Evolutionary conservation across 2,797 vertebrate species (phyloP), one percentile per base, ranked within the genome.

Genomic region (Phalloptychus januarius): DNA sequence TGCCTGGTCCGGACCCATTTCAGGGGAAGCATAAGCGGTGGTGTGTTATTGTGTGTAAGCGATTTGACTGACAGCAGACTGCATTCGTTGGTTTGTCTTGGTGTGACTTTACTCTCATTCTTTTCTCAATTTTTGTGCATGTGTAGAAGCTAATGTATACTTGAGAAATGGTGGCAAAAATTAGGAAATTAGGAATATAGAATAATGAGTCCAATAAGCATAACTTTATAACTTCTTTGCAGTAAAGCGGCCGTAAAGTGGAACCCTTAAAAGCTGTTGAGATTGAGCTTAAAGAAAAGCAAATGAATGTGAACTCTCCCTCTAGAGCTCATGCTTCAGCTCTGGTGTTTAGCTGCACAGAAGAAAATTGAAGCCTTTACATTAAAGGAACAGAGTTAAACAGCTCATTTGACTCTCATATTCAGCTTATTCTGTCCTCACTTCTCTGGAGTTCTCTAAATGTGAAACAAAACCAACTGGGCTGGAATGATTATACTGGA

Each of bases 401-500:
- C 44, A 36, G 71, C 11, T 48, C 20, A 71, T 50, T 72, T 48
- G 75, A 1, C 56, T 50, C 25, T 54, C 45, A 75, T 50, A 10
- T 25, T 50, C 75, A 20, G 42, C 40, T 38, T 31, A 69, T 10
- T 25, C 52, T 56, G 44, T 56, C 72, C 52, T 74, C 1, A 0
- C 58, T 23, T 63, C 75, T 63, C 50, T 36, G 52, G 25, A 58
- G 63, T 28, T 63, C 36, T 48, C 44, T 13, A 46, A 75, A 69
- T 44, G 15, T 36, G 6, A 79, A 56, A 5, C 42, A 33, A 79
- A 79, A 65, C 4, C 0, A n/a, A 74, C 72, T 15, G 58, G 72
- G 77, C 65, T 78, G 84, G 33, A 69, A 50, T 61, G 77, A 80
- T 84, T 65, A 72, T 44, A 65, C 52, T 0, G 42, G 67, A 25